Evolutionary conservation across 2,797 vertebrate species (phyloP).

Genomic region (Antrozous pallidus): DNA sequence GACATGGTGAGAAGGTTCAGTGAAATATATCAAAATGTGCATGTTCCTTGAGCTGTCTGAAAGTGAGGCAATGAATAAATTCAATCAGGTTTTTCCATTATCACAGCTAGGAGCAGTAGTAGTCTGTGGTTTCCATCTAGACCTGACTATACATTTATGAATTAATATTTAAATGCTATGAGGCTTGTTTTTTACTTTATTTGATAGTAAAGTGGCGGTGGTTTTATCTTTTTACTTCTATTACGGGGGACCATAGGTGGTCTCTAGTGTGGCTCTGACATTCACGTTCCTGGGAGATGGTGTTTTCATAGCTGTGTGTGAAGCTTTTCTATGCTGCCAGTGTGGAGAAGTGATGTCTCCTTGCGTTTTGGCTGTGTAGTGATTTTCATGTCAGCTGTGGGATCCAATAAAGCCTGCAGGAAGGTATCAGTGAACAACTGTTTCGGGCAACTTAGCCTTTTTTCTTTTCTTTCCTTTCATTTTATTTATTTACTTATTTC

Average conservation of each 20-base stretch:
- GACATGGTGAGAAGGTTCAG: not conserved
- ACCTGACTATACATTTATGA: not conserved
- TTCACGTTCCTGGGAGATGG: not conserved
- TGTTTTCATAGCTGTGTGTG: constrained; percentile 27
- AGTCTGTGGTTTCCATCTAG: not conserved
- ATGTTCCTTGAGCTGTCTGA: not conserved
- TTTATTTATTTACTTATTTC: not conserved
- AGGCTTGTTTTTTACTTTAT: not conserved
- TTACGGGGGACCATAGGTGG: not conserved
- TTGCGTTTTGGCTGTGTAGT: not conserved
- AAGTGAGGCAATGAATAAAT: not conserved
- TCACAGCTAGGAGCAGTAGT: not conserved
- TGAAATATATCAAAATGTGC: not conserved
- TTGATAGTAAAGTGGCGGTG: not conserved
- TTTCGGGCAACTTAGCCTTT: not conserved
- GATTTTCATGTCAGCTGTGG: not conserved
- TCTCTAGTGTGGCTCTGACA: not conserved
- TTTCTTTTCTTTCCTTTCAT: not conserved
- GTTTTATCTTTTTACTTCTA: constrained; percentile 50
- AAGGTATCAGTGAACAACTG: not conserved
- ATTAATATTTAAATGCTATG: constrained; percentile 10
- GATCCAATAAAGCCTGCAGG: not conserved
- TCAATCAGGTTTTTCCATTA: not conserved
- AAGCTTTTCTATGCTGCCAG: not conserved
- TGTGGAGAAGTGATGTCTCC: not conserved